Evolutionary conservation across 2,113 vertebrate species (phyloP).

Genomic region (Corythoichthys haematopterus): DNA sequence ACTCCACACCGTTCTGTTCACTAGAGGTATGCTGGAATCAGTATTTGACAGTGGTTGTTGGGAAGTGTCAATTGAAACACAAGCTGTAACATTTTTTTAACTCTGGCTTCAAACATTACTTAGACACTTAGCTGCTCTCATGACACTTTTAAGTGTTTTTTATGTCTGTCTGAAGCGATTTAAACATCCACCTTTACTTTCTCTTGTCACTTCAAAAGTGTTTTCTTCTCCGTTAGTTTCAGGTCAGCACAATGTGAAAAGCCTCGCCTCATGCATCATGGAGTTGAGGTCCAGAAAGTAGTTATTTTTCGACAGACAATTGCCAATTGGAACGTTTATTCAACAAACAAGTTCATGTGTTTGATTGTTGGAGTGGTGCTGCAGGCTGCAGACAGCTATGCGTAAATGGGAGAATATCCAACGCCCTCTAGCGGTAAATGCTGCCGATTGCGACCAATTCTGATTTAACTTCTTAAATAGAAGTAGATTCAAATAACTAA

Average conservation of each 20-base stretch:
- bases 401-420: conserved; percentile 17
- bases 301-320: conserved; percentile 32
- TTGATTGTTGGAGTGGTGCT: conserved; percentile 1
- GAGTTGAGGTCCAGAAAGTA: conserved; percentile 25
- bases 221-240: conserved; percentile 20
- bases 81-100: not conserved
- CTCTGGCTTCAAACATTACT: not conserved
- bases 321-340: conserved; percentile 26
- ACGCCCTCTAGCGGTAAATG: conserved; percentile 46
- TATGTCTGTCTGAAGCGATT: conserved; percentile 29
- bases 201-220: not conserved
- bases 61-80: not conserved
- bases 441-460: conserved; percentile 2
- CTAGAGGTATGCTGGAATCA: conserved; percentile 73
- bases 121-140: conserved; percentile 2
- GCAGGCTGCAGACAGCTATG: not conserved
- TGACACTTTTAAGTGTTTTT: conserved; percentile 14
- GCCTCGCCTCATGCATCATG: conserved; percentile 20
- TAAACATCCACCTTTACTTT: conserved; percentile 14
- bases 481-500: too few relatives aligned
- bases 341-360: conserved; percentile 7
- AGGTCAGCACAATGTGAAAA: conserved; percentile 8
- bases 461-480: too few relatives aligned
- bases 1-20: conserved; percentile 89
- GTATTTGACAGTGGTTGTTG: not conserved